Evolutionary conservation across 2,888 invertebrate genomes (phyloP), one percentile per base, ranked within the genome.

Genomic region (Bellardia pandia): DNA sequence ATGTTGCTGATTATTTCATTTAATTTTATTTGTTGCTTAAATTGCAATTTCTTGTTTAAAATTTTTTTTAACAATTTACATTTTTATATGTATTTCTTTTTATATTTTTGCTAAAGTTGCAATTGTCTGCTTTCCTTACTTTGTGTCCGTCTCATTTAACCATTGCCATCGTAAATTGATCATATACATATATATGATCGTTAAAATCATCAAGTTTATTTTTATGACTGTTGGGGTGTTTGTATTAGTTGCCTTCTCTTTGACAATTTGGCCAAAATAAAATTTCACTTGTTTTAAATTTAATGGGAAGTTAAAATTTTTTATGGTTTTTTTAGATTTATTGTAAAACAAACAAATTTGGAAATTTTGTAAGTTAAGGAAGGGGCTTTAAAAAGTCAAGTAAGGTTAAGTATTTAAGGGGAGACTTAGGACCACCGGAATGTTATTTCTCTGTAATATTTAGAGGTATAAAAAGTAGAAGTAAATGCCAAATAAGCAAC

Each of bases 1-100:
- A 85, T 45, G n/a, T 51, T 77, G n/a, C n/a, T n/a, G 75, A 48
- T 82, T 83, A 75, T 66, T 51, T 11, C 23, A 66, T 37, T 51
- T 58, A 7, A 11, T 58, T 62, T 16, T 23, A 71, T 56, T 56
- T 66, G 80, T 33, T 37, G 72, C 58, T 51, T 45, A 48, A 76
- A 81, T 77, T 77, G 86, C 84, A 78, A 66, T 74, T 66, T 84
- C 72, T 78, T 51, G 48, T 66, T 72, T 14, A 45, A 83, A 64
- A 77, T 62, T 71, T 56, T 62, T 71, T 56, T 53, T 13, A 82
- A 68, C 30, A 82, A 23, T 62, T 45, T n/a, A n/a, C n/a, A n/a
- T n/a, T n/a, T n/a, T n/a, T n/a, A n/a, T n/a, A n/a, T n/a, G n/a
- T n/a, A 37, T 53, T 76, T 30, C 1, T 75, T 83, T 69, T 13